Evolutionary conservation across 2,888 invertebrate species (phyloP), one percentile per base, ranked within the genome.

Genomic region (Pristionchus fissidentatus): DNA sequence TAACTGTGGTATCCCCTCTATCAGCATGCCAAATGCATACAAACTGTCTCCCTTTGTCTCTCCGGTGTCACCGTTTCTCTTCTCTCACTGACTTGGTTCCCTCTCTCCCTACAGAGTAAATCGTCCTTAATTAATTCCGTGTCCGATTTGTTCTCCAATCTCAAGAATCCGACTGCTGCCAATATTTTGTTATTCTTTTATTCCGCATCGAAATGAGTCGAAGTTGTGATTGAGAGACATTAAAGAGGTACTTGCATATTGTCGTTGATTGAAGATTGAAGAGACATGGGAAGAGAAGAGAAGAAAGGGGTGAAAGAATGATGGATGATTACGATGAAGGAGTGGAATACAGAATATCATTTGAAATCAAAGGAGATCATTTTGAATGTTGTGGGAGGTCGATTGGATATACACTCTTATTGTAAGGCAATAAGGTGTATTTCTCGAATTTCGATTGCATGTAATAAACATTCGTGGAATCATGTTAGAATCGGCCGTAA

Each of bases 151-250:
- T n/a, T n/a, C 55, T 55, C 43, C 70, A 38, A 70, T 70, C 70
- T 70, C 70, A 70, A 70, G 70, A 43, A 10, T 22, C 38, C 70
- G n/a, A 32, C 70, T 22, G n/a, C 70, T 70, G 70, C 70, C 70
- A 70, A 70, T 70, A 43, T 70, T n/a, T 55, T 55, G 55, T 55
- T 13, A 22, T 55, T 13, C 4, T 55, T n/a, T 4, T 19, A 29
- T 60, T 26, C 41, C 38, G 70, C 70, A 70, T 70, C 70, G 70
- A 41, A 26, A n/a, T n/a, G 38, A 70, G 62, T 8, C 8, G 13
- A 62, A 35, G 70, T 70, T 70, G 70, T 70, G 43, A 70, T 38
- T 41, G 8, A 70, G 70, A 66, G 43, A 26, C 10, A 70, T 70
- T 26, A 70, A 70, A n/a, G 70, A 41, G n/a, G n/a, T 32, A 32